Evolutionary conservation across 2,888 invertebrate genomes (phyloP), one percentile per base, ranked within the genome.

Genomic region (Cephus pygmeus): DNA sequence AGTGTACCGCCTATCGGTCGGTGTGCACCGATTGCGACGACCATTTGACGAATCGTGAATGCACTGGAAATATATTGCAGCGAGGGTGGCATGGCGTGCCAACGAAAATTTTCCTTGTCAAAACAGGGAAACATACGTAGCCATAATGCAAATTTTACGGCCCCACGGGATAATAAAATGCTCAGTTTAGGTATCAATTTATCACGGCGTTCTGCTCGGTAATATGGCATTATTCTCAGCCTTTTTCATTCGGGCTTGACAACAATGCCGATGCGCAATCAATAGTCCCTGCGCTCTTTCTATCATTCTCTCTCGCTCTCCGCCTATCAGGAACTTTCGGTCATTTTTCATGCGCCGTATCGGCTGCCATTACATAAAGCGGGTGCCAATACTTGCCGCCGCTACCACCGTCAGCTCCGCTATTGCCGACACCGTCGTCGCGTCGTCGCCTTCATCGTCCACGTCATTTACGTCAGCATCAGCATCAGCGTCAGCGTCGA

Each of bases 191-290:
- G 82, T 83, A 85, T 86, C 86, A 86, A 88, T 88, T 89, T 86
- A 88, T 89, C 86, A 87, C 83, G 81, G 80, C 77, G 81, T 76
- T 78, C 79, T 76, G 80, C 76, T 76, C 82, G 81, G 81, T 85
- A 86, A 85, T 87, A 86, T 84, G 81, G 82, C 82, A 85, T 88
- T 87, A 89, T 88, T 87, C 85, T 81, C 81, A 81, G 79, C 75
- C 80, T 73, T 74, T 78, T 78, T 71, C 75, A 83, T 84, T 83
- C 79, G 34, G 77, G 73, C 79, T 81, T 79, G 83, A 83, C 85
- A 88, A 87, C 86, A 88, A 87, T 87, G 83, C 85, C 82, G 82
- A 83, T 83, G 80, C 83, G 83, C 84, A 88, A 88, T 88, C 87
- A 85, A 87, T 87, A 86, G 82, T 84, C 81, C 80, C 78, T 75